These are phyloP conservation scores for Gila robusta DNA, from an alignment of 2,797 vertebrate genomes.

Conservation along the genomic window DNA sequence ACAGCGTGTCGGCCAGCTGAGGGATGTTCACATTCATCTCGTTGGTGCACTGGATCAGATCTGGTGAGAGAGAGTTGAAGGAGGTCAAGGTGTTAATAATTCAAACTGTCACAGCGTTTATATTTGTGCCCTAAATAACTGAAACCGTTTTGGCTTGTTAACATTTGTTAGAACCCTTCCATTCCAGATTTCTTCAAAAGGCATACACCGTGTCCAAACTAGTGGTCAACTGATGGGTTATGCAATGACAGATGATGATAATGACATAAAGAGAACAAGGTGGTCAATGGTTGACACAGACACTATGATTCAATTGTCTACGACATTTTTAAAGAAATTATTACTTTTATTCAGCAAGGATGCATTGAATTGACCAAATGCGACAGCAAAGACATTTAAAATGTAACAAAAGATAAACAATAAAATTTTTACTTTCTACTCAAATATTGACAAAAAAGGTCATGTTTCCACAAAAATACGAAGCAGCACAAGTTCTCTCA, in stretches of 20 bases:
- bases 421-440: no score
- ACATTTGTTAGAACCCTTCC: not conserved
- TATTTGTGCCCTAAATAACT: not conserved
- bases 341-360: not conserved
- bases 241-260: not conserved
- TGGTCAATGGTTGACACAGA: not conserved
- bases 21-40: slow-evolving; percentile 98
- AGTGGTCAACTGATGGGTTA: not conserved
- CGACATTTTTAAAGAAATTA: not conserved
- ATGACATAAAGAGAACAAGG: not conserved
- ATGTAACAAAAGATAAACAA: not conserved
- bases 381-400: not conserved
- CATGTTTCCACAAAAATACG: not conserved
- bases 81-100: not conserved
- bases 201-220: not conserved
- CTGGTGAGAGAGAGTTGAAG: slow-evolving; percentile 67
- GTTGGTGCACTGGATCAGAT: slow-evolving; percentile 95
- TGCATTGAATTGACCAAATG: not conserved
- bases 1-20: slow-evolving; percentile 95
- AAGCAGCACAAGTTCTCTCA: not conserved
- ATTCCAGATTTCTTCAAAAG: not conserved
- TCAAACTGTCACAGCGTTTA: slow-evolving; percentile 6
- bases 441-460: no score
- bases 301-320: not conserved
- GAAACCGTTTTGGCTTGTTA: not conserved